Evolutionary conservation across 2,888 invertebrate genomes (phyloP), one percentile per base, ranked within the genome.

Genomic region (Melangyna quadrimaculata): DNA sequence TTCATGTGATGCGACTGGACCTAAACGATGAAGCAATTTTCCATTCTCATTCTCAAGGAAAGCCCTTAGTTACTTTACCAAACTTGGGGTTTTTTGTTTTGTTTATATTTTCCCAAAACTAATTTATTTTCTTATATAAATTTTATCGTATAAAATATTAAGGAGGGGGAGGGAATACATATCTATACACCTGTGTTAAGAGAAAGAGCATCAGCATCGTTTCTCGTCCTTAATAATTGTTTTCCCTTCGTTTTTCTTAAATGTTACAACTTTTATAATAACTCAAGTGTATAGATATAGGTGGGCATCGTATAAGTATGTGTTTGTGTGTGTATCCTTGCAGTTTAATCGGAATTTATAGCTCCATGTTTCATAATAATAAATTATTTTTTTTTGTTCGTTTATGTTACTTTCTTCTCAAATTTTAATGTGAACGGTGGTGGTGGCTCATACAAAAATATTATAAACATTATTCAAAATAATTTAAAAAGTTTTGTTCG

Each of bases 191-290:
- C 84, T 84, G 84, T 77, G 61, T 27, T 65, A 67, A 37, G 17
- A 24, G 27, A 65, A 35, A 78, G 27, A 83, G 40, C 65, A 45
- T 45, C 65, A 43, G 67, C 59, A 65, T 65, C 70, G 55, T 73
- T 17, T 45, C 10, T 81, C 45, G 63, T 69, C 29, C 75, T 57
- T 79, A 45, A 32, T 65, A n/a, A n/a, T n/a, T n/a, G n/a, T 65
- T 65, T 77, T 55, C 17, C 10, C 32, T 77, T 57, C 48, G n/a
- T 79, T 79, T 51, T 77, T 77, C 86, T 81, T 87, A 87, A 87
- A 87, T 78, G 82, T 78, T 67, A 78, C 72, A 87, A 87, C 82
- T 87, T 87, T 87, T 82, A 87, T 82, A 87, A 87, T 82, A 87
- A 82, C 65, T 87, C 87, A 78, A 59, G 51, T 45, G 57, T 67